Base-by-base conservation (phyloP, 2,113 vertebrate genomes). In the Thinocorus orbignyianus region DNA sequence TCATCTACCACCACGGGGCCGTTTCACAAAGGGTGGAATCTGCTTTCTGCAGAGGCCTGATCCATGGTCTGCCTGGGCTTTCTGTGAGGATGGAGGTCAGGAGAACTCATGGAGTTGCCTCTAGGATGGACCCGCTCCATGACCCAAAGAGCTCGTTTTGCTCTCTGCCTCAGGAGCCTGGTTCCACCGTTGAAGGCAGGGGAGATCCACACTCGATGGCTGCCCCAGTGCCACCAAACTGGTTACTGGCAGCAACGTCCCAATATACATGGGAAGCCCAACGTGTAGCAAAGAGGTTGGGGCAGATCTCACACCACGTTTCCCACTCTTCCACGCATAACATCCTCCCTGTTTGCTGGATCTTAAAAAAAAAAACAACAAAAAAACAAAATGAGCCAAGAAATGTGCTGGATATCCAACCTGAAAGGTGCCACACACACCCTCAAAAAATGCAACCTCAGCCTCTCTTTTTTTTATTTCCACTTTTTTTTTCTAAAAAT, bases 1-100 rank as follows among this genome's bases (percentile, higher is more conserved):
- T 57, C 60, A 26, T 23, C 46, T 24, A 10, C 54, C 58, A 5
- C 0, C 58, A 5, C 0, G 0, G n/a, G 68, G 7, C 19, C 4
- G 46, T 22, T 71, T 22, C 44, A 33, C 66, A 30, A 79, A 52
- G 1, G 0, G 64, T 2, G 1, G 52, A 25, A 54, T 16, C n/a
- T 15, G 55, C 19, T 79, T 48, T 54, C 76, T 65, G 49, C 33
- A 61, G 46, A 42, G 15, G 42, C 28, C 6, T 17, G 42, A 55
- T 16, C 35, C 42, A 3, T 11, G 23, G 9, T 61, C 68, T 48
- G 54, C 48, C 23, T 0, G 0, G 69, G 13, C 5, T n/a, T 68
- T n/a, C 42, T 37, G 74, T 39, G n/a, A 62, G 54, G 33, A 57
- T 13, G 60, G 55, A 61, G 66, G 33, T 37, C 4, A 2, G 44